phyloP scores from a whole-genome alignment of 2,113 vertebrate species.

The Scalopus aquaticus region DNA sequence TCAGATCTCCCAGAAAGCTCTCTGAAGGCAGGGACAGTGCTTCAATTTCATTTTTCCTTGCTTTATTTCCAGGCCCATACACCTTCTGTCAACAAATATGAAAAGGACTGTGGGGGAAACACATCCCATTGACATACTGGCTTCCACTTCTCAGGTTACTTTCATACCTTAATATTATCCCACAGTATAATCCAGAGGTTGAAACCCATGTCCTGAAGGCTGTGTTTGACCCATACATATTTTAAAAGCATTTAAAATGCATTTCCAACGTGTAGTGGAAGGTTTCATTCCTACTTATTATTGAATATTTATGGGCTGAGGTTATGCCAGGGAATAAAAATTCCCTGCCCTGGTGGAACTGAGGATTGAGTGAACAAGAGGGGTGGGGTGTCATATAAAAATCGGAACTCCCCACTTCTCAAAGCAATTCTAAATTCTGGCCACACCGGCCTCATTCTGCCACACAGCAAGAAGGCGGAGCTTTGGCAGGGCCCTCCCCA shows the following conservation, averaged over 20 bases:
- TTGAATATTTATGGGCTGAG: neutral
- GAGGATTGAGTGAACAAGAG: neutral
- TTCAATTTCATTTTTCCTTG: neutral
- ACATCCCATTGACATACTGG: neutral
- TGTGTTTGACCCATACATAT: neutral
- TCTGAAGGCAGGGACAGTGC: neutral
- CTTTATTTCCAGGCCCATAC: neutral
- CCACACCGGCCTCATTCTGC: neutral
- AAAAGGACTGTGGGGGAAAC: neutral
- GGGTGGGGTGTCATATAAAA: neutral
- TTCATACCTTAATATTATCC: neutral
- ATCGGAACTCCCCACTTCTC: neutral
- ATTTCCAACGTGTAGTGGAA: neutral
- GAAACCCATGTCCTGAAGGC: neutral
- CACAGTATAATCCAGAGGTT: neutral
- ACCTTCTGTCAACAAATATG: neutral
- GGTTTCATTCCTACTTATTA: neutral
- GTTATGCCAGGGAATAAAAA: constrained; percentile 27
- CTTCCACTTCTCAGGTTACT: neutral
- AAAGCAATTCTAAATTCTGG: neutral
- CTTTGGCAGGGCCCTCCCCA: neutral
- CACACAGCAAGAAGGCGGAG: neutral
- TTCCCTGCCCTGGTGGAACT: neutral
- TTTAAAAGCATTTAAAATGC: constrained; percentile 6
- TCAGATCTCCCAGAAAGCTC: neutral